Evolutionary conservation across 2,113 vertebrate species (phyloP), one percentile per base, ranked within the genome.

Genomic region (Sterna hirundo): DNA sequence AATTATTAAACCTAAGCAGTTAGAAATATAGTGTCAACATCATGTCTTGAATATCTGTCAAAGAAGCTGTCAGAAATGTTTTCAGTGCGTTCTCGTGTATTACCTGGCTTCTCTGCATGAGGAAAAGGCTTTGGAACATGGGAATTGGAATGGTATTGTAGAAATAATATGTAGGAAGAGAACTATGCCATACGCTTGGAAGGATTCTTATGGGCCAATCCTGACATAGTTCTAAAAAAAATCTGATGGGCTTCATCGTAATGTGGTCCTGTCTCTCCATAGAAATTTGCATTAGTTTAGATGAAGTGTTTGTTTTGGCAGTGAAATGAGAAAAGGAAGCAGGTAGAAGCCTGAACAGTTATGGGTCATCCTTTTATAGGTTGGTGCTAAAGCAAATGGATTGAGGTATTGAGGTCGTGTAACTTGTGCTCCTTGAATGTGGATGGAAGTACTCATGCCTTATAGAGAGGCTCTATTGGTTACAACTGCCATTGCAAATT

Each of bases 101-200:
- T 76, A 90, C 36, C 47, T 95, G 78, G n/a, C 46, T 95, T 86
- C 83, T 90, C 58, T 89, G 88, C 57, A 76, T 36, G 64, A 94
- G 25, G 21, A 89, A 78, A 66, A 85, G 66, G 36, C 58, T 95
- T 77, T 83, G 54, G 54, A 70, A 85, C n/a, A 34, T 79, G 22
- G 52, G 87, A 47, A 46, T 29, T 80, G 86, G 55, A 52, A 91
- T 75, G 44, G 77, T 80, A 62, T 23, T 90, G 44, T 83, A 92
- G 54, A 69, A 96, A 64, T 34, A 94, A 86, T 52, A 26, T 46
- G 49, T 25, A 66, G 54, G 88, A 90, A 52, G 57, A 93, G 29
- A 95, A 49, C 22, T 70, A n/a, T 1, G 12, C 58, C 5, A 6
- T 38, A 61, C n/a, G 30, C 64, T 77, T 75, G 61, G 58, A 79